Conservation (phyloP, 2,113 vertebrate genomes). For the Oenanthe melanoleuca region DNA sequence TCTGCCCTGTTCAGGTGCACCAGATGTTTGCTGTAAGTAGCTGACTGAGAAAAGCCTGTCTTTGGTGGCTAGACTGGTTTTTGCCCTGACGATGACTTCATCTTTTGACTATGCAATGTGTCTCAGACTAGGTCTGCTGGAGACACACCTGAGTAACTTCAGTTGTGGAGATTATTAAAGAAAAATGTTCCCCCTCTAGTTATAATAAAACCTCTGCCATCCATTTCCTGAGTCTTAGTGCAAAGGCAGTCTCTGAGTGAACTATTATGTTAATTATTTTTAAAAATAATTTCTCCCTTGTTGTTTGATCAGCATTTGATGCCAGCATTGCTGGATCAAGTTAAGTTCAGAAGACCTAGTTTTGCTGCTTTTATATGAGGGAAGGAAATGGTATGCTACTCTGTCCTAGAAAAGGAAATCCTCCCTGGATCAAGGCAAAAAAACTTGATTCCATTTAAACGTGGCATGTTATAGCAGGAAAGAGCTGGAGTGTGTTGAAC, state of each 20-base stretch:
- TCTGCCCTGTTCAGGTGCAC: not conserved
- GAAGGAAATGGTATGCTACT: slow-evolving; percentile 23
- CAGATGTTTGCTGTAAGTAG: not conserved
- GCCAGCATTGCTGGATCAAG: not conserved
- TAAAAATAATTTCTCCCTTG: not conserved
- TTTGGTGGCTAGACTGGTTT: slow-evolving; percentile 22
- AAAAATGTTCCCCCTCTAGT: slow-evolving; percentile 56
- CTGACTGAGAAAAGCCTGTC: not conserved
- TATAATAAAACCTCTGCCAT: slow-evolving; percentile 26
- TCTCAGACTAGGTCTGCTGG: slow-evolving; percentile 24
- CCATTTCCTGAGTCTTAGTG: not conserved
- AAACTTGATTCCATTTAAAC: slow-evolving; percentile 24
- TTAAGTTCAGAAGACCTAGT: slow-evolving; percentile 26
- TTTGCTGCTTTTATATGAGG: slow-evolving; percentile 30
- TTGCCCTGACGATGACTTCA: slow-evolving; percentile 22
- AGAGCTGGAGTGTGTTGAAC: not conserved
- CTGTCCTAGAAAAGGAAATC: slow-evolving; percentile 59
- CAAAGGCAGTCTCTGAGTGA: not conserved
- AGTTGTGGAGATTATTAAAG: slow-evolving; percentile 37
- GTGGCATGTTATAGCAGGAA: not conserved
- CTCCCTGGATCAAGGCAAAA: not conserved
- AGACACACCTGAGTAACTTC: slow-evolving; percentile 61
- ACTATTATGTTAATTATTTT: not conserved
- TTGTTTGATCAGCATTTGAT: not conserved
- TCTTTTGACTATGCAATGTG: slow-evolving; percentile 12